phyloP scores from a whole-genome alignment of 2,888 invertebrate species.

The Microctonus hyperodae region DNA sequence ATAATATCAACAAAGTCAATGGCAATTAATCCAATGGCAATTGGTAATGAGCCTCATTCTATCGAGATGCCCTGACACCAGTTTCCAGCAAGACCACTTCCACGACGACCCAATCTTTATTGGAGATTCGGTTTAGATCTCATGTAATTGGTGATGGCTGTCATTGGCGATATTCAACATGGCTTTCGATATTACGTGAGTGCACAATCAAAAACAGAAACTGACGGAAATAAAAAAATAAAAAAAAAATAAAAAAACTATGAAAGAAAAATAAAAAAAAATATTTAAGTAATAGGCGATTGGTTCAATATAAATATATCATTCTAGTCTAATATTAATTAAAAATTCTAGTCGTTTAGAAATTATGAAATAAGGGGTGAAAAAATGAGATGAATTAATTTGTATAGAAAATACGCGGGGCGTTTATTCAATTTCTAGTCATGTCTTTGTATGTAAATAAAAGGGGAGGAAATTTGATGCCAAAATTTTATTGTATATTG shows the following conservation, averaged over 20 bases:
- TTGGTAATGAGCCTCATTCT: slow-evolving; percentile 35
- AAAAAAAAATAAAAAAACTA: too few species aligned
- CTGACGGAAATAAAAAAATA: neutral
- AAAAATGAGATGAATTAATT: neutral
- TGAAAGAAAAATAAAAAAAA: neutral
- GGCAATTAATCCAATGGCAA: slow-evolving; percentile 27
- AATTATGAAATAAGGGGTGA: neutral
- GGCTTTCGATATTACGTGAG: slow-evolving; percentile 38
- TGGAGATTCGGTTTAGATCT: slow-evolving; percentile 61
- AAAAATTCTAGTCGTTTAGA: neutral
- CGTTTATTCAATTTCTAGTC: neutral
- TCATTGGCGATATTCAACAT: neutral
- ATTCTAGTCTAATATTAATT: neutral
- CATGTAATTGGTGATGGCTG: slow-evolving; percentile 44
- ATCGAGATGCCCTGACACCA: slow-evolving; percentile 59
- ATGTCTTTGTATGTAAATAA: slow-evolving; percentile 13
- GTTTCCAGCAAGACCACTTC: slow-evolving; percentile 58
- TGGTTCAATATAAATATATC: neutral
- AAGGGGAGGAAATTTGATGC: slow-evolving; percentile 2
- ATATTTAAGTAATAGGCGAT: neutral
- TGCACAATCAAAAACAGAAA: slow-evolving; percentile 38
- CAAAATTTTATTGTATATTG: neutral
- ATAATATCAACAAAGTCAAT: slow-evolving; percentile 18
- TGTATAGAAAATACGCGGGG: neutral
- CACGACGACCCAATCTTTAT: slow-evolving; percentile 56